Evolutionary conservation across 2,888 invertebrate genomes (phyloP).

Genomic region (Hermaeophaga mercurialis): DNA sequence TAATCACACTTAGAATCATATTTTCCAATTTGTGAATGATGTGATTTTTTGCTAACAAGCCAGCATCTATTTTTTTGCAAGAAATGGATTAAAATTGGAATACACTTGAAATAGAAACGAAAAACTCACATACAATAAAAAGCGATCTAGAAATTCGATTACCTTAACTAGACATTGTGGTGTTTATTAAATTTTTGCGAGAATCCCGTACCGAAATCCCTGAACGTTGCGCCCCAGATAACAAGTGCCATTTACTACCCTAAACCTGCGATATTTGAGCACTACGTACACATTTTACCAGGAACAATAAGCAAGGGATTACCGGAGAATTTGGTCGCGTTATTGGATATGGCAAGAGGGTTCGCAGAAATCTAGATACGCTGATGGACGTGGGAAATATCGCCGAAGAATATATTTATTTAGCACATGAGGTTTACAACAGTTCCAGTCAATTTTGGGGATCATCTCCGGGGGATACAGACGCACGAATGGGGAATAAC

Average conservation of each 20-base stretch:
- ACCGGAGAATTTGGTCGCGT: slow-evolving; percentile 46
- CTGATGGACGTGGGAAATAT: slow-evolving; percentile 43
- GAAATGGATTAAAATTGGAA: too few relatives aligned
- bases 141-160: background rate
- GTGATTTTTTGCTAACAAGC: too few relatives aligned
- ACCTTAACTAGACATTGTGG: slow-evolving; percentile 2
- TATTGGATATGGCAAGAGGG: slow-evolving; percentile 49
- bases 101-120: too few relatives aligned
- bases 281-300: slow-evolving; percentile 36
- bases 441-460: slow-evolving; percentile 8
- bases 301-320: slow-evolving; percentile 49
- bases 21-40: too few relatives aligned
- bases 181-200: slow-evolving; percentile 10
- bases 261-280: slow-evolving; percentile 34
- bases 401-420: slow-evolving; percentile 20
- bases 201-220: slow-evolving; percentile 8
- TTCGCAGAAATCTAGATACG: slow-evolving; percentile 39
- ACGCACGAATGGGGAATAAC: background rate
- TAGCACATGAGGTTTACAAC: slow-evolving; percentile 4
- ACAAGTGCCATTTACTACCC: slow-evolving; percentile 27
- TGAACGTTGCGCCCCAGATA: slow-evolving; percentile 9
- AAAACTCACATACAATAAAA: too few relatives aligned
- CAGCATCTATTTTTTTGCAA: too few relatives aligned
- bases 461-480: background rate
- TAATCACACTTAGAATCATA: too few relatives aligned